Conservation (phyloP, 2,888 invertebrate genomes). For the Escarpia spicata region DNA sequence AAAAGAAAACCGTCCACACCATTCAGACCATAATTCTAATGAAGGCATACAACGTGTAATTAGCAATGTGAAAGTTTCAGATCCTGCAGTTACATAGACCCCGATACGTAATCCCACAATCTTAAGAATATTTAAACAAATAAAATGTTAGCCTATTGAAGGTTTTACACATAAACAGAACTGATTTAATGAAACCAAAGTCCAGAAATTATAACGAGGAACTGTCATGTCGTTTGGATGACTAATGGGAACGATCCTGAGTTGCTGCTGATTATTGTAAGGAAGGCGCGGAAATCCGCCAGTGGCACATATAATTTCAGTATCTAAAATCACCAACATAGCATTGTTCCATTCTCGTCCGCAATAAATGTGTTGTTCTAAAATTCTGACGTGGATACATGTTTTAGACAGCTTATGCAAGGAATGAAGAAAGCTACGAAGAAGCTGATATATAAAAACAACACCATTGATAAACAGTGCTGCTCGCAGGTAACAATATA, state of each 20-base stretch:
- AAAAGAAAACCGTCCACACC: background rate
- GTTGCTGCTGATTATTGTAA: background rate
- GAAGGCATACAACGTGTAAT: background rate
- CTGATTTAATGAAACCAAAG: background rate
- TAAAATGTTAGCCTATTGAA: too few relatives aligned
- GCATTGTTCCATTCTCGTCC: too few relatives aligned
- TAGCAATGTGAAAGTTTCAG: background rate
- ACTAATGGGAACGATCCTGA: background rate
- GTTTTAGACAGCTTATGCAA: too few relatives aligned
- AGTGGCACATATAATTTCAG: too few relatives aligned
- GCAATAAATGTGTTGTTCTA: too few relatives aligned
- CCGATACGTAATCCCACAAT: background rate
- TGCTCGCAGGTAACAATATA: too few relatives aligned
- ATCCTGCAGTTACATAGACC: background rate
- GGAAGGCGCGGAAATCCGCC: background rate
- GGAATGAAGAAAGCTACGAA: too few relatives aligned
- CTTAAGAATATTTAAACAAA: too few relatives aligned
- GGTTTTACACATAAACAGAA: background rate
- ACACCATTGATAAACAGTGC: too few relatives aligned
- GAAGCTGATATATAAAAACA: too few relatives aligned
- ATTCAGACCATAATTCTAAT: background rate
- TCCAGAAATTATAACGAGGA: background rate
- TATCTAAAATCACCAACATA: too few relatives aligned
- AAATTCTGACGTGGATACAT: too few relatives aligned
- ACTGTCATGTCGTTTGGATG: background rate